Percentiles rank a stretch among this genome's conserved stretches.
Evolutionary conservation across 2,113 vertebrate genomes (phyloP).

Genomic region (Elaphurus davidianus): DNA sequence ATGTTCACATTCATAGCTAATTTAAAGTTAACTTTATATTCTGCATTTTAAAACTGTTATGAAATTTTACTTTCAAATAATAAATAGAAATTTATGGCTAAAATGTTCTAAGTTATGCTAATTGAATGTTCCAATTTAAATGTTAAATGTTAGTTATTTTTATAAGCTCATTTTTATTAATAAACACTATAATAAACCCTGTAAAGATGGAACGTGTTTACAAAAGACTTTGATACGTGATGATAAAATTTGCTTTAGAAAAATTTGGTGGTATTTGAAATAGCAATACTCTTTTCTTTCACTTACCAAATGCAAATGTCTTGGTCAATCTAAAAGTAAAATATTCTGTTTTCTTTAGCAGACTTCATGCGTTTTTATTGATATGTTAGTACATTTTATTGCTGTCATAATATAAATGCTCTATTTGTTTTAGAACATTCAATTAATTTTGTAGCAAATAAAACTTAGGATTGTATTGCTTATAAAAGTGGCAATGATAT

Average conservation of each 20-base stretch:
- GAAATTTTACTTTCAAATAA: conserved; percentile 48
- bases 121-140: conserved; percentile 16
- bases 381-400: conserved; percentile 17
- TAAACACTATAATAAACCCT: neutral
- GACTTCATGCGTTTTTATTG: conserved; percentile 18
- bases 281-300: neutral
- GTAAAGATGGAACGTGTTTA: neutral
- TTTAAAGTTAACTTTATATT: conserved; percentile 47
- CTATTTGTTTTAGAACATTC: conserved; percentile 6
- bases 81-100: neutral
- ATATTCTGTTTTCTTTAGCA: neutral
- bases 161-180: neutral
- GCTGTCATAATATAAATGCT: neutral
- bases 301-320: neutral
- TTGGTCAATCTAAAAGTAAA: conserved; percentile 38
- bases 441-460: neutral
- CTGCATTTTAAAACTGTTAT: conserved; percentile 23
- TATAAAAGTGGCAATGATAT: neutral
- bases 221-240: neutral
- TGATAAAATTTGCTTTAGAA: neutral
- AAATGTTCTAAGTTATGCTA: conserved; percentile 25
- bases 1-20: conserved; percentile 23
- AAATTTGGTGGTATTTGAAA: neutral
- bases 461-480: neutral
- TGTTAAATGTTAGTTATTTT: conserved; percentile 24